A percentile compares a stretch with the other conserved stretches of the same genome.
These are phyloP conservation scores for Akabosia matsudoensis DNA, from an alignment of 1,140 invertebrate genomes.

Conservation along the genomic window DNA sequence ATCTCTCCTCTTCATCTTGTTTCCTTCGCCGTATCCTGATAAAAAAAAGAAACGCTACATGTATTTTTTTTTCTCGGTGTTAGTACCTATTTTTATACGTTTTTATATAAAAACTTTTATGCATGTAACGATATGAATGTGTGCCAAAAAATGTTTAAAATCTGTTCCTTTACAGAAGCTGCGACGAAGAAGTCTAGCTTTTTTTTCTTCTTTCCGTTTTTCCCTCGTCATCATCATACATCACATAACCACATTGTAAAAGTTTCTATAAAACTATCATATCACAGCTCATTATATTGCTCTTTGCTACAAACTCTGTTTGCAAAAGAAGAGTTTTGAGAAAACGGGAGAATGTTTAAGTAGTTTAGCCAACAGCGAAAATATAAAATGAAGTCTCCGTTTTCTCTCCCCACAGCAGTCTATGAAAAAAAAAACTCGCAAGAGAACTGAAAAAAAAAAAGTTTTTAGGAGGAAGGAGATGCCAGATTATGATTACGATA, in stretches of 20 bases:
- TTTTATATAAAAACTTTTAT: too few species aligned
- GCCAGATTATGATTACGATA: background rate
- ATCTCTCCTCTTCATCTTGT: background rate
- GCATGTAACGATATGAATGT: background rate
- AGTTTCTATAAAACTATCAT: conserved; percentile 12
- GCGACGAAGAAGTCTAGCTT: too few species aligned
- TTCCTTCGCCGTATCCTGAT: background rate
- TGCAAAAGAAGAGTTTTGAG: background rate
- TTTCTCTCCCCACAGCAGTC: background rate
- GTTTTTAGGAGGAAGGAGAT: background rate
- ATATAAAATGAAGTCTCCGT: background rate
- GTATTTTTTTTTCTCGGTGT: too few species aligned
- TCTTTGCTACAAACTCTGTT: background rate
- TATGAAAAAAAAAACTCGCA: background rate
- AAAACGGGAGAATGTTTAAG: background rate
- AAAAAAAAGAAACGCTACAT: background rate
- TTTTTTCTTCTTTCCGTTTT: background rate
- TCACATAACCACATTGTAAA: conserved; percentile 24
- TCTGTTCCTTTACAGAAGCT: too few species aligned
- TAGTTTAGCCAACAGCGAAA: background rate
- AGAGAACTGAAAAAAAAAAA: background rate
- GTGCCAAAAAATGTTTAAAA: background rate
- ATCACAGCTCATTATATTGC: conserved; percentile 19
- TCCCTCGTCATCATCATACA: conserved; percentile 3
- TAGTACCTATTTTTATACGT: too few species aligned